Conservation (phyloP, 2,888 invertebrate genomes). For the Oxytorus armatus region DNA sequence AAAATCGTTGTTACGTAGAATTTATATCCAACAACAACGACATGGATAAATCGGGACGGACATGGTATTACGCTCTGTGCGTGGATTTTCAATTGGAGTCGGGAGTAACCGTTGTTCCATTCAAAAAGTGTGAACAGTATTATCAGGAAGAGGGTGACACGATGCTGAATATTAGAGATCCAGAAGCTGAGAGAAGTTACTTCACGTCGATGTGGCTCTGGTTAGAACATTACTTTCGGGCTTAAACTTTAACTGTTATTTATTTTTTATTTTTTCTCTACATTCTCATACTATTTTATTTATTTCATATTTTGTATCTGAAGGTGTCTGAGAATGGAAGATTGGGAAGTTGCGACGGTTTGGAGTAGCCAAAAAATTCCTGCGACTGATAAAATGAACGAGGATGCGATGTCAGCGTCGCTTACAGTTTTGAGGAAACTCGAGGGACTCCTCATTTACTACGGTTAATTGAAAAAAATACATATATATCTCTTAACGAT, state of each 20-base stretch:
- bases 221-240: conserved; percentile 78
- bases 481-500: neutral
- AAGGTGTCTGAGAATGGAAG: conserved; percentile 86
- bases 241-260: neutral
- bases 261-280: neutral
- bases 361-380: conserved; percentile 86
- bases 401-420: conserved; percentile 81
- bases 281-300: conserved; percentile 4
- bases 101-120: conserved; percentile 86
- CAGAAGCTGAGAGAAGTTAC: conserved; percentile 86
- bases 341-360: conserved; percentile 86
- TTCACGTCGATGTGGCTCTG: conserved; percentile 87
- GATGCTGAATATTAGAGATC: conserved; percentile 83
- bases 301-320: conserved; percentile 13
- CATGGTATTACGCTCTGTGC: conserved; percentile 87
- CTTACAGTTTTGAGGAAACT: conserved; percentile 85
- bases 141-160: conserved; percentile 86
- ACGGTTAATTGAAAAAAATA: conserved; percentile 82
- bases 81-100: conserved; percentile 87
- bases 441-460: conserved; percentile 86
- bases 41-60: conserved; percentile 84
- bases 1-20: conserved; percentile 70
- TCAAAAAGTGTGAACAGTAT: conserved; percentile 85
- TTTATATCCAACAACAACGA: conserved; percentile 75
- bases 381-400: conserved; percentile 75